phyloP scores from a whole-genome alignment of 1,140 invertebrate species.

The Pogonus chalceus region DNA sequence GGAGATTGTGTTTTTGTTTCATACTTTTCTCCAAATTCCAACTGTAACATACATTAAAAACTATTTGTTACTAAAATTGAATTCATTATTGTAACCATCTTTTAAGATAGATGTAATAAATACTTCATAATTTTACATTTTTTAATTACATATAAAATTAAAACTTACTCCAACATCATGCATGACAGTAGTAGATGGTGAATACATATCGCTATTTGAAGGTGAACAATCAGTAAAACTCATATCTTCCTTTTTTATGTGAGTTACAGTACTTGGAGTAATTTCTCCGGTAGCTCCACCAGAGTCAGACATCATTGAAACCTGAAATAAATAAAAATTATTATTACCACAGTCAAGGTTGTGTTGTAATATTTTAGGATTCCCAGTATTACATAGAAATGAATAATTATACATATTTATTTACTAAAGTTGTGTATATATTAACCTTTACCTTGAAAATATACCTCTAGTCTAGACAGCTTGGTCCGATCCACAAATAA shows the following conservation, averaged over 20 bases:
- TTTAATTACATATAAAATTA: constrained; percentile 13
- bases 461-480: too few relatives aligned
- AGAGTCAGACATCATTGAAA: constrained; percentile 48
- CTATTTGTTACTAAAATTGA: constrained; percentile 10
- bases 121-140: constrained; percentile 9
- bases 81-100: constrained; percentile 3
- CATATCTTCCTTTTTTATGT: constrained; percentile 47
- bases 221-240: constrained; percentile 42
- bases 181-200: constrained; percentile 42
- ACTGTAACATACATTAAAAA: constrained; percentile 16
- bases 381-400: too few relatives aligned
- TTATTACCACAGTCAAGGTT: too few relatives aligned
- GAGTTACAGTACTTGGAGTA: constrained; percentile 37
- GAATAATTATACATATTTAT: too few relatives aligned
- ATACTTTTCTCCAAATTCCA: constrained; percentile 37
- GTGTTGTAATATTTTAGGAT: too few relatives aligned
- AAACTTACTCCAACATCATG: constrained; percentile 28
- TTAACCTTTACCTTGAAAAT: too few relatives aligned
- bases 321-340: constrained; percentile 33
- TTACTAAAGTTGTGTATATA: too few relatives aligned
- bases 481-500: too few relatives aligned
- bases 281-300: constrained; percentile 35
- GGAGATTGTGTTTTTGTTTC: constrained; percentile 43
- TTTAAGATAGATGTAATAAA: too few relatives aligned
- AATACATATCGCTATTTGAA: constrained; percentile 42